Conservation (phyloP, 2,888 invertebrate species). For the Cryptus viduatorius region DNA sequence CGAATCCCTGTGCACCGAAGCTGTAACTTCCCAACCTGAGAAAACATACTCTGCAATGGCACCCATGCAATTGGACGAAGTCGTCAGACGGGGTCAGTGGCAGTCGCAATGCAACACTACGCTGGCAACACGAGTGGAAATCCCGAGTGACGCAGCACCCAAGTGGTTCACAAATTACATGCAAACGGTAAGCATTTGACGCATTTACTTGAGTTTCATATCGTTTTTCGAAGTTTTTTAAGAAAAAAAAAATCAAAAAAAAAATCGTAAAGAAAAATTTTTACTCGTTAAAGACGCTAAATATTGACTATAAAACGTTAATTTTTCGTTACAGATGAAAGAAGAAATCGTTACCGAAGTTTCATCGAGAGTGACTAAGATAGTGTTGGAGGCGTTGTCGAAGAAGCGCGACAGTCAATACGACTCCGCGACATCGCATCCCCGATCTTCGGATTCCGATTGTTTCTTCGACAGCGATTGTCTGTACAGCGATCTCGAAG, state of each 20-base stretch:
- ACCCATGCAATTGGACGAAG: constrained; percentile 27
- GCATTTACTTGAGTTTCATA: neutral
- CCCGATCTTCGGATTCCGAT: constrained; percentile 10
- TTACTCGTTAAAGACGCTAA: neutral
- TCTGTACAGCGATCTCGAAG: constrained; percentile 13
- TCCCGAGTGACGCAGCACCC: constrained; percentile 75
- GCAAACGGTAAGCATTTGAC: constrained; percentile 77
- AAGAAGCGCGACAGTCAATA: constrained; percentile 41
- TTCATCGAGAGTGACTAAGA: constrained; percentile 69
- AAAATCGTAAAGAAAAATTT: neutral
- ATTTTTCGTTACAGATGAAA: constrained; percentile 71
- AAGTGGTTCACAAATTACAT: constrained; percentile 83
- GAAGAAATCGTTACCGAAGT: constrained; percentile 73
- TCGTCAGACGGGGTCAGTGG: neutral
- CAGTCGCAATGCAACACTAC: neutral
- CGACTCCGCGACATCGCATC: constrained; percentile 30
- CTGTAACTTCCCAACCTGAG: constrained; percentile 43
- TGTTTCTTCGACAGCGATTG: constrained; percentile 13
- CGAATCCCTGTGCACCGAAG: constrained; percentile 49
- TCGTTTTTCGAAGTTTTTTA: neutral
- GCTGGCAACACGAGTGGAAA: neutral
- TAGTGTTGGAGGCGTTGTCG: constrained; percentile 65
- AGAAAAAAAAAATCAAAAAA: neutral
- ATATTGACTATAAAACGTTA: neutral
- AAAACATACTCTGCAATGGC: constrained; percentile 12